Evolutionary conservation across 2,113 vertebrate genomes (phyloP).

Genomic region (Boulengeromyrus knoepffleri): DNA sequence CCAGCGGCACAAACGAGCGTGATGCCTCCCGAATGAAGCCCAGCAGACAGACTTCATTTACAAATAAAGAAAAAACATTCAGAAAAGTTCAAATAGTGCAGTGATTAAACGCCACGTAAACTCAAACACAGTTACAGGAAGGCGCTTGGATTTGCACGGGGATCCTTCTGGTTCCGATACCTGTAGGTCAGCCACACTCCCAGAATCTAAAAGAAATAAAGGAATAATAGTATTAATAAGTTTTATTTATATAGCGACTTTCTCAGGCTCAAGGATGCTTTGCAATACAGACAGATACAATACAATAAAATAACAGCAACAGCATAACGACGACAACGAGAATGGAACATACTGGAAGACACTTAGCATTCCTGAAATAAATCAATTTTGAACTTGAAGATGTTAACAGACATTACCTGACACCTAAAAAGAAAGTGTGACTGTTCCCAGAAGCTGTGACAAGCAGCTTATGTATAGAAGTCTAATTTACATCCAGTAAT

Average conservation of each 20-base stretch:
- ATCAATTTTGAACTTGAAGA: neutral
- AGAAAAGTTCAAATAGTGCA: conserved; percentile 9
- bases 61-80: conserved; percentile 8
- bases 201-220: conserved; percentile 70
- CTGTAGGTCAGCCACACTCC: conserved; percentile 89
- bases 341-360: neutral
- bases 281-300: neutral
- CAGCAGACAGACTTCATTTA: conserved; percentile 17
- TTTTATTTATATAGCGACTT: neutral
- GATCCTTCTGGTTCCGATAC: conserved; percentile 93
- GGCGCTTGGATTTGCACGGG: conserved; percentile 83
- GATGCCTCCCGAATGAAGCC: neutral
- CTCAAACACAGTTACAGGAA: conserved; percentile 71
- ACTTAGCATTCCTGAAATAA: neutral
- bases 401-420: neutral
- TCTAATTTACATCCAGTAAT: neutral
- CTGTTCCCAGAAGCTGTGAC: neutral
- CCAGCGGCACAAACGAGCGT: neutral
- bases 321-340: neutral
- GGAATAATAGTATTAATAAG: neutral
- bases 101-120: conserved; percentile 17
- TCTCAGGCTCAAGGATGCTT: neutral
- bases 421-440: neutral
- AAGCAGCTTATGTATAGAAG: neutral
- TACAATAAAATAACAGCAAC: neutral